Percentiles rank a stretch among this genome's conserved stretches.
Evolutionary conservation across 2,888 invertebrate genomes (phyloP).

Genomic region (Antheraea assamensis): DNA sequence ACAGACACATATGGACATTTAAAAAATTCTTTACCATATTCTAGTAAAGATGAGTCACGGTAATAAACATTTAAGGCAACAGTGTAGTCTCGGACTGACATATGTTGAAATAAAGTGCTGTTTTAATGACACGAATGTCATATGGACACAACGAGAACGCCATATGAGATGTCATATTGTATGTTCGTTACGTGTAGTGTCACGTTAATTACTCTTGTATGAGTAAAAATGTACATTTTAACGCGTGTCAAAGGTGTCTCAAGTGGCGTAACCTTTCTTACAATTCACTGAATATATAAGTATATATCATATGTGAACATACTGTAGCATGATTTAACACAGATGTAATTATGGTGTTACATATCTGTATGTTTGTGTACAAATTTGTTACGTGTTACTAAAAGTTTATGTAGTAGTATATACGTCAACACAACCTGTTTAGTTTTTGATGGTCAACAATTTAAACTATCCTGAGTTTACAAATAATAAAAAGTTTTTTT

Average conservation of each 20-base stretch:
- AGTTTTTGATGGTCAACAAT: constrained; percentile 26
- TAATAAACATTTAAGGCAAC: constrained; percentile 35
- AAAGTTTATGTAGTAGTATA: too few relatives aligned
- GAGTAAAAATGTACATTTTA: constrained; percentile 50
- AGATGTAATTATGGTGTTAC: neutral
- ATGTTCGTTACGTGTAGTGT: constrained; percentile 45
- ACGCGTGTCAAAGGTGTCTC: constrained; percentile 57
- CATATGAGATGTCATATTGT: constrained; percentile 34
- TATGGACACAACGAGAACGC: constrained; percentile 41
- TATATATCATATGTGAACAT: constrained; percentile 17
- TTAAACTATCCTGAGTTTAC: constrained; percentile 35
- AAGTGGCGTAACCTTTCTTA: constrained; percentile 44
- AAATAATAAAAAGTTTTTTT: constrained; percentile 52
- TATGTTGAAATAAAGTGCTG: constrained; percentile 46
- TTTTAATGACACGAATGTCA: constrained; percentile 63
- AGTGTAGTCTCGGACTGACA: constrained; percentile 21
- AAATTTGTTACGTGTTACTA: neutral
- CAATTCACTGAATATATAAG: constrained; percentile 17
- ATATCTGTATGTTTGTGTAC: neutral
- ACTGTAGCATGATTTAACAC: constrained; percentile 28
- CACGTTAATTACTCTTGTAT: constrained; percentile 60
- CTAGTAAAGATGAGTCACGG: constrained; percentile 54
- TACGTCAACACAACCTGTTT: constrained; percentile 23
- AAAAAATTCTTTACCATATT: constrained; percentile 24
- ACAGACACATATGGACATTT: constrained; percentile 18